Evolutionary conservation across 2,113 vertebrate species (phyloP), one percentile per base, ranked within the genome.

Genomic region (Pungitius pungitius): DNA sequence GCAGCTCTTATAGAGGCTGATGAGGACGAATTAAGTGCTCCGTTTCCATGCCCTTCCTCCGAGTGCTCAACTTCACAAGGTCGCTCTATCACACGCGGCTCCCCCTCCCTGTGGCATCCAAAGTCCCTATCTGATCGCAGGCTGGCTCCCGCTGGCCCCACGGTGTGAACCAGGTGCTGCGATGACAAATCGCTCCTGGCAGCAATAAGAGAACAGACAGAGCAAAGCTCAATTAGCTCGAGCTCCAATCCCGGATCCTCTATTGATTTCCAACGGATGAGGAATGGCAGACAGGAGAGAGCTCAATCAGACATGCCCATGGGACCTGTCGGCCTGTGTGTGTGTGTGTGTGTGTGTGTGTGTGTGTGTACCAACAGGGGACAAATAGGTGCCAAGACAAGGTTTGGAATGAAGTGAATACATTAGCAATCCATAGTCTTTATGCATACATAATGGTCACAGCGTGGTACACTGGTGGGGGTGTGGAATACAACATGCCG

Each of bases 191-290:
- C 71, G 83, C 87, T 91, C 80, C 89, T 89, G 84, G 84, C 84
- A 92, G 89, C 91, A 90, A 91, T 90, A 92, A 87, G 83, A 86
- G 88, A 90, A 86, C 74, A 72, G 73, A 87, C 83, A 89, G 88
- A 85, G 87, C 90, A 89, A 85, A 80, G 90, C 93, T 93, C 92
- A 93, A 93, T 94, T 94, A 94, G 91, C 87, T 79, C 58, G 30
- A 86, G 87, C 86, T 91, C 84, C 90, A 87, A 93, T 93, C 87
- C 84, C 80, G 77, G 88, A 90, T 90, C 89, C 87, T 87, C 82
- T 92, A 94, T 94, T 90, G 94, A 94, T 94, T 92, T 91, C 76
- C 65, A 72, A 57, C 39, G 49, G 91, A 94, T 93, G 90, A 94
- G 91, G 90, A 89, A 93, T 90, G 88, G 89, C 90, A 91, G 91